Percentiles rank a stretch among this genome's conserved stretches.
Evolutionary conservation across 2,797 vertebrate species (phyloP).

Genomic region (Luscinia megarhynchos): DNA sequence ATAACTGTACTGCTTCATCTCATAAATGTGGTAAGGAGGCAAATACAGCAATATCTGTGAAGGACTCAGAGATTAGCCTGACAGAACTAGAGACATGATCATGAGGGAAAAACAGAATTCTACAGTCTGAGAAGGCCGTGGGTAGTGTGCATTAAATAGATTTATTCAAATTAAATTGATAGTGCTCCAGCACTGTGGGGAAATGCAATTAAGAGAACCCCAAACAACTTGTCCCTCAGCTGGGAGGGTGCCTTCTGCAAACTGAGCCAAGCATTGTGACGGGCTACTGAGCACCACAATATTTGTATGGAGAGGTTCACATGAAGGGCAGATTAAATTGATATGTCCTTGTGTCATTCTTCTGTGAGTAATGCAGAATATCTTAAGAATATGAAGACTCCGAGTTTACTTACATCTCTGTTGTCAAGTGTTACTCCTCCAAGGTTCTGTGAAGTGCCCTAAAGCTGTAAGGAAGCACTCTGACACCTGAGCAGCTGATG

Average conservation of each 20-base stretch:
- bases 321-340: not conserved
- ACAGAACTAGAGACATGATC: not conserved
- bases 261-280: not conserved
- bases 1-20: not conserved
- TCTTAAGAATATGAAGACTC: not conserved
- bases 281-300: not conserved
- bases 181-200: not conserved
- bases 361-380: not conserved
- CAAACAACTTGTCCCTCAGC: not conserved
- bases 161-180: too few species aligned
- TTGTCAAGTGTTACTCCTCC: not conserved
- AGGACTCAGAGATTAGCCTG: not conserved
- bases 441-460: not conserved
- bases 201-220: not conserved
- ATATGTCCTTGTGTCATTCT: not conserved
- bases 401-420: not conserved
- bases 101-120: not conserved
- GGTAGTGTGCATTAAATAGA: not conserved
- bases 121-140: not conserved
- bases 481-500: not conserved
- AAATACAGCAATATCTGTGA: not conserved
- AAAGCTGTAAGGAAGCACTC: not conserved
- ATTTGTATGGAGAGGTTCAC: not conserved
- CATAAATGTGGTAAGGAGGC: not conserved
- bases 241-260: not conserved